Evolutionary conservation across 2,888 invertebrate species (phyloP).

Genomic region (Physocephala rufipes): DNA sequence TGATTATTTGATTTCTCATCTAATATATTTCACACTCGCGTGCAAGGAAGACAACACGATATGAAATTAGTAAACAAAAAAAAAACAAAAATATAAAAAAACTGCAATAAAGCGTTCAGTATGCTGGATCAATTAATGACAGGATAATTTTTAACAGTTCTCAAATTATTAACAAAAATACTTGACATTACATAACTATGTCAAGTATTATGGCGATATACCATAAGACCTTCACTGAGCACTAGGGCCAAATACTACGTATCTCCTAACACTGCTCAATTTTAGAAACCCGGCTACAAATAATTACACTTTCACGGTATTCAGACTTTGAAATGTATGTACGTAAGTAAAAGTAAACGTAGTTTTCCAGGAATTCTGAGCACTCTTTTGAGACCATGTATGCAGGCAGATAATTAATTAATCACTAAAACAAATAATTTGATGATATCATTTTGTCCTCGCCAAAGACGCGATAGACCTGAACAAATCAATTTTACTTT

Average conservation of each 20-base stretch:
- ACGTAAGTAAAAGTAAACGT: too few species aligned
- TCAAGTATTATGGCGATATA: neutral
- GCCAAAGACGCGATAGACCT: too few species aligned
- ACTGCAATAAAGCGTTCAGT: too few species aligned
- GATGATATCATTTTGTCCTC: too few species aligned
- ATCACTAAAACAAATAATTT: too few species aligned
- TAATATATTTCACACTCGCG: neutral
- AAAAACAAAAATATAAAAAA: conserved; percentile 8
- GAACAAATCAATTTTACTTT: too few species aligned
- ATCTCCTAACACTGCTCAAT: too few species aligned
- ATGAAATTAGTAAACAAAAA: conserved; percentile 13
- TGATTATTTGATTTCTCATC: conserved; percentile 6
- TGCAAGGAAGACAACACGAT: conserved; percentile 15
- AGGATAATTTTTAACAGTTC: conserved; percentile 16
- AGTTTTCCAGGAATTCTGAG: neutral
- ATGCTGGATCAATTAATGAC: conserved; percentile 7
- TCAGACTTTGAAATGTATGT: too few species aligned
- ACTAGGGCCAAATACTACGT: too few species aligned
- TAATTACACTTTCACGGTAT: too few species aligned
- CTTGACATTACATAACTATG: conserved; percentile 20
- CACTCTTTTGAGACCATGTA: neutral
- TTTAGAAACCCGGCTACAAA: too few species aligned
- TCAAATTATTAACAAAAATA: conserved; percentile 24
- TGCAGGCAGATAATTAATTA: neutral
- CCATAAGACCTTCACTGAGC: neutral